These are phyloP conservation scores for Sycophila texana DNA, from an alignment of 2,888 invertebrate species.

Conservation along the genomic window DNA sequence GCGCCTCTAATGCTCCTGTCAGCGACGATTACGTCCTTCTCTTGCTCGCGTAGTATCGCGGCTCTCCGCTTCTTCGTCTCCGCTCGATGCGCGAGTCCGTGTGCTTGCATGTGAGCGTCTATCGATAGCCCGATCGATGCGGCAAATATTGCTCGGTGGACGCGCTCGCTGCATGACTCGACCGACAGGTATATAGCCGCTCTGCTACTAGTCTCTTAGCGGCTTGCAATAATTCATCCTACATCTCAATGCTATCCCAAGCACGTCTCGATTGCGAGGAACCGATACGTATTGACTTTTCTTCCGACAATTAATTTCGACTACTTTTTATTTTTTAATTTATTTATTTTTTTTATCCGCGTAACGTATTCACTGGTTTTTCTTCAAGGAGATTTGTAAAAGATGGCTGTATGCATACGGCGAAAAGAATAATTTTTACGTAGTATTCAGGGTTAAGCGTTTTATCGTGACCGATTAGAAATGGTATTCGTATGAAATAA, in stretches of 20 bases:
- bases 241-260: constrained; percentile 44
- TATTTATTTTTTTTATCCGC: background rate
- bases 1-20: constrained; percentile 52
- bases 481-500: no score
- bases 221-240: constrained; percentile 43
- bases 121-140: constrained; percentile 47
- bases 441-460: no score
- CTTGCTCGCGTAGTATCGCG: background rate
- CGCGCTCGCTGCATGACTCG: constrained; percentile 33
- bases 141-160: constrained; percentile 31
- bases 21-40: constrained; percentile 49
- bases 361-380: no score
- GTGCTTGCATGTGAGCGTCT: constrained; percentile 6
- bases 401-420: no score
- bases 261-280: constrained; percentile 13
- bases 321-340: background rate
- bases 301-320: background rate
- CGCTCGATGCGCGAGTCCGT: background rate
- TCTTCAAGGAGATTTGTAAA: no score
- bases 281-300: background rate
- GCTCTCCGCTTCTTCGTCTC: no score
- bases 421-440: no score
- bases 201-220: background rate
- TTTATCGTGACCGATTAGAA: no score
- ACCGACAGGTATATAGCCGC: background rate